Percentiles rank a stretch among this genome's conserved stretches.
These are phyloP conservation scores for Drosophila histrio DNA, from an alignment of 2,888 invertebrate genomes.

Conservation along the genomic window DNA sequence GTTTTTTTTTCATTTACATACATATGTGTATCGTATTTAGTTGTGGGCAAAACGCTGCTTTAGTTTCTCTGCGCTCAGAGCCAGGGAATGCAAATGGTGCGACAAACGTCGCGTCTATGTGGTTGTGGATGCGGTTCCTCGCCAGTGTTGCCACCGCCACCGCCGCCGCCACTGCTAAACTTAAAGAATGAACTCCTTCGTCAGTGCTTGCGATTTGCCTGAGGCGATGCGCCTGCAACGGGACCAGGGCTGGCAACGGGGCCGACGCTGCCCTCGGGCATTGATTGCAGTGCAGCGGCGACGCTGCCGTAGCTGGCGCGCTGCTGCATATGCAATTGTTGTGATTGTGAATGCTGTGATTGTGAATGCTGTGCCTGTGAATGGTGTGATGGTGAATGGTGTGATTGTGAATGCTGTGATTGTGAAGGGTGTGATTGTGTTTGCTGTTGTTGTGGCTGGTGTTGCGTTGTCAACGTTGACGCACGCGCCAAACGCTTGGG, in stretches of 20 bases:
- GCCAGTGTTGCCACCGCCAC: conserved; percentile 69
- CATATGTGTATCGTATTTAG: too few species aligned
- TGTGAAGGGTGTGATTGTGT: too few species aligned
- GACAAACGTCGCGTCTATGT: conserved; percentile 78
- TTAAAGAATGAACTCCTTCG: conserved; percentile 84
- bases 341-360: conserved; percentile 17
- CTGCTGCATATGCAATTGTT: conserved; percentile 54
- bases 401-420: conserved; percentile 8
- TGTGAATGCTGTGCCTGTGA: conserved; percentile 18
- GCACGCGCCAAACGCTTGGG: conserved; percentile 83
- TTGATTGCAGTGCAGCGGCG: conserved; percentile 66
- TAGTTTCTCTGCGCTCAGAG: conserved; percentile 58
- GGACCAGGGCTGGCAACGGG: conserved; percentile 41
- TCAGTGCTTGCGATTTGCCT: conserved; percentile 83
- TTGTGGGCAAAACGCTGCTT: background rate
- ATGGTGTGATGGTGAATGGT: conserved; percentile 2
- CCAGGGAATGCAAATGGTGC: conserved; percentile 83
- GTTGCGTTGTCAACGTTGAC: conserved; percentile 65
- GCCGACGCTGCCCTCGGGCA: conserved; percentile 54
- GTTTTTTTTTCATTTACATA: too few species aligned
- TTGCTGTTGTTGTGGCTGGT: conserved; percentile 12
- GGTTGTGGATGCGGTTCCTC: conserved; percentile 74
- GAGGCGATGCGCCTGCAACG: conserved; percentile 67
- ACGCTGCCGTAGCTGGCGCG: conserved; percentile 75
- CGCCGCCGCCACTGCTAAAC: conserved; percentile 58